Evolutionary conservation across 1,140 invertebrate genomes (phyloP).

Genomic region (Drosophila pachea): DNA sequence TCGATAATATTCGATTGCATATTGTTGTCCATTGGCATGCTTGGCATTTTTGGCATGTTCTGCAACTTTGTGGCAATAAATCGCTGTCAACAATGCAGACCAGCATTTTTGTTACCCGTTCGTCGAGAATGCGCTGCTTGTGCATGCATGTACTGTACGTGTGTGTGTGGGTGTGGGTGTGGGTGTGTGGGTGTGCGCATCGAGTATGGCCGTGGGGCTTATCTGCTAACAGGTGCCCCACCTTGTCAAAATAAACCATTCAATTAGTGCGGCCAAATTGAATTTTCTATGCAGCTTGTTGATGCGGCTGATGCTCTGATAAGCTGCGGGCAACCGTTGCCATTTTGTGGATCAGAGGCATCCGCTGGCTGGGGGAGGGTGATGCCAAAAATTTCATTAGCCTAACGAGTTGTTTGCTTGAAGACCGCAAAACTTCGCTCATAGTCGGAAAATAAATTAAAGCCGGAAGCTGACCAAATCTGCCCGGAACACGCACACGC

Average conservation of each 20-base stretch:
- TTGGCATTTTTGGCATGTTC: slow-evolving; percentile 22
- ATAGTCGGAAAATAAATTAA: slow-evolving; percentile 47
- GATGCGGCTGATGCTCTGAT: slow-evolving; percentile 62
- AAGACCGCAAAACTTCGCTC: slow-evolving; percentile 55
- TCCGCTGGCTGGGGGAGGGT: not conserved
- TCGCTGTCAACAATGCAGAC: slow-evolving; percentile 23
- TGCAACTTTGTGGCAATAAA: slow-evolving; percentile 13
- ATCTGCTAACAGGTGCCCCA: slow-evolving; percentile 58
- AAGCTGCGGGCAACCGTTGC: slow-evolving; percentile 57
- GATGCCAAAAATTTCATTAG: slow-evolving; percentile 66
- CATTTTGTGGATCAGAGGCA: slow-evolving; percentile 4
- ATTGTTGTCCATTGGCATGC: slow-evolving; percentile 18
- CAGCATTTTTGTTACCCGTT: slow-evolving; percentile 20
- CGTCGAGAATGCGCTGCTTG: slow-evolving; percentile 21
- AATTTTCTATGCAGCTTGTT: slow-evolving; percentile 72
- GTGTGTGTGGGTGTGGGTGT: slow-evolving; percentile 6
- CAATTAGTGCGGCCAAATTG: slow-evolving; percentile 71
- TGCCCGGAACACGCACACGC: too few species aligned
- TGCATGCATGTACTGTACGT: not conserved
- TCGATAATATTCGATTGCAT: slow-evolving; percentile 6
- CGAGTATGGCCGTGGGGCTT: slow-evolving; percentile 43
- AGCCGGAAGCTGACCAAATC: slow-evolving; percentile 18
- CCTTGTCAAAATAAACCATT: slow-evolving; percentile 76
- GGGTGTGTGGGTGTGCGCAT: slow-evolving; percentile 6
- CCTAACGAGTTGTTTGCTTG: slow-evolving; percentile 70